Evolutionary conservation across 2,888 invertebrate genomes (phyloP), one percentile per base, ranked within the genome.

Genomic region (Noctua janthina): DNA sequence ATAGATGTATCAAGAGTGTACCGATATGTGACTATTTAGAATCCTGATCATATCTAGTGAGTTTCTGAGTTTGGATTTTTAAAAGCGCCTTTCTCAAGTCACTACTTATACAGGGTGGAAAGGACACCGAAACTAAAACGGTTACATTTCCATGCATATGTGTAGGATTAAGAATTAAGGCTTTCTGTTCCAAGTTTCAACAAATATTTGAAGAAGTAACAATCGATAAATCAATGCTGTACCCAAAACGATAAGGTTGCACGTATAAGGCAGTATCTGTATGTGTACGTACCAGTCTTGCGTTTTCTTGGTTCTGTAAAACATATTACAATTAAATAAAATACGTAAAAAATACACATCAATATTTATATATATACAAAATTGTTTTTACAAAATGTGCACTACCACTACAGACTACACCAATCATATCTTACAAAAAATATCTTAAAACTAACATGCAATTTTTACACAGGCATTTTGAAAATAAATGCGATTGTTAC

Each of bases 231-330:
- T 85, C 75, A 76, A 82, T 79, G 74, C 68, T 84, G 72, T 80
- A 79, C 79, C 81, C 39, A 79, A 83, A 83, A 29, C 15, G 17
- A 75, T 74, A 64, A 82, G 70, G n/a, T 81, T 79, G 78, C 84
- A 84, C 77, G 81, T 78, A 79, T 67, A 79, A 73, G 67, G 75
- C 82, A 72, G 43, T 78, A 83, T 81, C 69, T 89, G 87, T 90
- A 74, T 78, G 91, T 91, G 92, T 94, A 94, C 94, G 91, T 94
- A 94, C 94, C 95, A 86, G 86, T 93, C 91, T 94, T 94, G 83
- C 93, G 91, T 91, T 92, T 92, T 87, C 91, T 92, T 89, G 92
- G 84, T 85, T 94, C 94, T 94, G 94, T 91, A 94, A 94, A 92
- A 94, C 89, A 90, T 85, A 86, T 86, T 88, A 85, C 79, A 86